phyloP scores from a whole-genome alignment of 1,140 invertebrate genomes.

The Dreissena rostriformis region DNA sequence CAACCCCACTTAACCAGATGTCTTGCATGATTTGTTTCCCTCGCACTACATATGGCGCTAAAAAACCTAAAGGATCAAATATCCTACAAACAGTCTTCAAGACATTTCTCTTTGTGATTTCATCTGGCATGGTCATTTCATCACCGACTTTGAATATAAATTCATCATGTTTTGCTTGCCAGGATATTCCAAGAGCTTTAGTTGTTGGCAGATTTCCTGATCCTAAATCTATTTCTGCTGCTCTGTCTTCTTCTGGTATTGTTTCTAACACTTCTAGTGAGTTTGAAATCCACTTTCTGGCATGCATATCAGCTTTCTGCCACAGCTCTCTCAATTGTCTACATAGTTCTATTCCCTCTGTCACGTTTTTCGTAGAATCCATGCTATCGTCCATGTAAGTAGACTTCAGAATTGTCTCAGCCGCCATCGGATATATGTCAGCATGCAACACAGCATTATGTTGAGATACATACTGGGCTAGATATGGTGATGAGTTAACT shows the following conservation, averaged over 20 bases:
- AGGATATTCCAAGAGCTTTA: conserved; percentile 52
- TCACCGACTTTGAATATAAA: no score
- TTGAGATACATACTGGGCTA: conserved; percentile 30
- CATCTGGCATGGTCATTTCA: no score
- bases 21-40: conserved; percentile 51
- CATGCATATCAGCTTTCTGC: conserved; percentile 47
- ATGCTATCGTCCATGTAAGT: conserved; percentile 59
- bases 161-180: no score
- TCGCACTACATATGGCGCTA: conserved; percentile 41
- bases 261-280: conserved; percentile 21
- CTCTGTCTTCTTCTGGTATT: conserved; percentile 33
- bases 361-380: conserved; percentile 45
- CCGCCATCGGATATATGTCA: conserved; percentile 17
- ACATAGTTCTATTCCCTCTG: conserved; percentile 31
- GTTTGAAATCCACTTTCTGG: conserved; percentile 58
- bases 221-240: conserved; percentile 37
- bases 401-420: conserved; percentile 49
- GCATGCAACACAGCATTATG: conserved; percentile 15
- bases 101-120: conserved; percentile 10
- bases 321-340: conserved; percentile 38
- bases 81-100: conserved; percentile 37
- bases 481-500: conserved; percentile 32
- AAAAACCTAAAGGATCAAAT: conserved; percentile 54
- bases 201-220: conserved; percentile 42
- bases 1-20: conserved; percentile 41